phyloP scores from a whole-genome alignment of 2,888 invertebrate genomes.

The Drosophila melanosoma region DNA sequence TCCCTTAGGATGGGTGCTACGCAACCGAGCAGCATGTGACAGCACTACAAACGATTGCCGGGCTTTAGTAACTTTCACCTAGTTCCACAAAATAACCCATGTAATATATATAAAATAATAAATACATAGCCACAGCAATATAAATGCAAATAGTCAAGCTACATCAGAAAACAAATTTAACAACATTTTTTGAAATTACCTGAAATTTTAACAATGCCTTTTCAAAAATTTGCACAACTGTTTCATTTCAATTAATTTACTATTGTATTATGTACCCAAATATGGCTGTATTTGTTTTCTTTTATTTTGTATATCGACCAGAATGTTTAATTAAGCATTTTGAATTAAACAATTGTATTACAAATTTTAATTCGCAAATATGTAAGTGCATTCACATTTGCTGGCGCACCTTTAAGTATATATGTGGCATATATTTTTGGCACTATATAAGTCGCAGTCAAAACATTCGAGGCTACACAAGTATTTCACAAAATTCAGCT shows the following conservation, averaged over 20 bases:
- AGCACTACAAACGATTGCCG: not conserved
- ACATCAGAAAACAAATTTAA: not conserved
- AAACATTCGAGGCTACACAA: too few species aligned
- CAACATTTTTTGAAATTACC: not conserved
- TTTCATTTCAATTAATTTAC: not conserved
- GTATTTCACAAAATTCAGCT: too few species aligned
- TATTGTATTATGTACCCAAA: too few species aligned
- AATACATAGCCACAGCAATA: not conserved
- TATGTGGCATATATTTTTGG: too few species aligned
- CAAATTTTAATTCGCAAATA: too few species aligned
- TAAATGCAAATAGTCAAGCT: not conserved
- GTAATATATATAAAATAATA: not conserved
- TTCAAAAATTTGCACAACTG: not conserved
- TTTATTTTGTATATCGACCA: not conserved
- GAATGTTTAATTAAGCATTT: not conserved
- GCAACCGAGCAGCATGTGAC: not conserved
- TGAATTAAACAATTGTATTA: too few species aligned
- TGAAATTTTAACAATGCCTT: not conserved
- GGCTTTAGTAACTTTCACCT: not conserved
- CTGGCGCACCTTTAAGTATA: too few species aligned
- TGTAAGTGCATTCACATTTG: too few species aligned
- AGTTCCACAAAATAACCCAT: not conserved
- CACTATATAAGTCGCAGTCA: too few species aligned
- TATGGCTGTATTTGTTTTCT: too few species aligned
- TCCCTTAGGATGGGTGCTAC: slow-evolving; percentile 13